phyloP scores from a whole-genome alignment of 2,113 vertebrate species.

The Sceloporus tristichus region DNA sequence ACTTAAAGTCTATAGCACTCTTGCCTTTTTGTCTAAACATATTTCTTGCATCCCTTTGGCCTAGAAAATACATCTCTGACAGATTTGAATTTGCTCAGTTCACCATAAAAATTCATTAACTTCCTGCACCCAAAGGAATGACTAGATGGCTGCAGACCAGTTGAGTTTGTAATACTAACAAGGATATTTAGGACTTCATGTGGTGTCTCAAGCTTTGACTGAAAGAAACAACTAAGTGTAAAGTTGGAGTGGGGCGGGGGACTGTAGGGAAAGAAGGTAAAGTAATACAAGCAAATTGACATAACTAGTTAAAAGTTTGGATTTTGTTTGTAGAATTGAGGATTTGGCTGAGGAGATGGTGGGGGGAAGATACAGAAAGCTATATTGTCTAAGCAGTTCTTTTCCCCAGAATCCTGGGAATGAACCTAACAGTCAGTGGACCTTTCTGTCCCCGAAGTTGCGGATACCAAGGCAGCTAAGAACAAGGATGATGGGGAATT shows the following conservation, averaged over 20 bases:
- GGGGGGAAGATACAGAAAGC: background rate
- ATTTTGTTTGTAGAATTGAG: background rate
- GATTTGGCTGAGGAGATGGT: background rate
- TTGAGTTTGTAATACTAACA: no score
- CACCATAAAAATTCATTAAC: no score
- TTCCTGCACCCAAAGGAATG: background rate
- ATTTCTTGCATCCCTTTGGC: background rate
- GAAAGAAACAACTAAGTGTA: background rate
- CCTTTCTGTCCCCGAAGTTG: background rate
- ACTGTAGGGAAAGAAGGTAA: background rate
- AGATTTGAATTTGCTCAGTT: background rate
- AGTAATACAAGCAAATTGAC: background rate
- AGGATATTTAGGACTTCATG: no score
- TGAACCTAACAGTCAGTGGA: rapidly evolving
- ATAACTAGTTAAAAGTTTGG: background rate
- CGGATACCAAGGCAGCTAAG: no score
- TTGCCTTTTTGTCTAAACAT: background rate
- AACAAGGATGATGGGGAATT: rapidly evolving
- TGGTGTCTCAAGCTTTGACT: no score
- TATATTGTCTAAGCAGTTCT: background rate
- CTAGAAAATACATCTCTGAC: background rate
- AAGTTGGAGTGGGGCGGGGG: no score
- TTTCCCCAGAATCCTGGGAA: background rate
- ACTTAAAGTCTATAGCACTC: background rate
- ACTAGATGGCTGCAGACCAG: no score